These are phyloP conservation scores for Conistra vaccinii DNA, from an alignment of 2,888 invertebrate genomes.

Conservation along the genomic window DNA sequence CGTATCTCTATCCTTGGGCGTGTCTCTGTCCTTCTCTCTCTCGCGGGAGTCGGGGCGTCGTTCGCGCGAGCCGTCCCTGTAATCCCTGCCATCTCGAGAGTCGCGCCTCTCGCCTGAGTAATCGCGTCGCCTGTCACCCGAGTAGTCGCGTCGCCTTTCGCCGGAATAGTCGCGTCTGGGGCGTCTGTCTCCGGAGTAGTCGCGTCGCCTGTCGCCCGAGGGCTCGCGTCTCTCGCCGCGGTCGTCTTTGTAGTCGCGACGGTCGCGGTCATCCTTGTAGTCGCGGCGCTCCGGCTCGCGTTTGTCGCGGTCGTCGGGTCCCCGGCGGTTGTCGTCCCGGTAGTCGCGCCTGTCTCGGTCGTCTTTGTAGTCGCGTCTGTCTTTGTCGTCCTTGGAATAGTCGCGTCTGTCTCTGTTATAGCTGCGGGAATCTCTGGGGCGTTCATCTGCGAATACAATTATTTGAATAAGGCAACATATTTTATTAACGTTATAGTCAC, in stretches of 20 bases:
- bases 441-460: slow-evolving; percentile 75
- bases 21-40: slow-evolving; percentile 38
- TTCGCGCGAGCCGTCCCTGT: slow-evolving; percentile 55
- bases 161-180: slow-evolving; percentile 64
- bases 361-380: slow-evolving; percentile 68
- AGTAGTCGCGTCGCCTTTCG: slow-evolving; percentile 55
- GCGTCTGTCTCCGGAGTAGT: slow-evolving; percentile 57
- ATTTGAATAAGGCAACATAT: slow-evolving; percentile 9
- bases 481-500: background rate
- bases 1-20: slow-evolving; percentile 30
- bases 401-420: slow-evolving; percentile 84
- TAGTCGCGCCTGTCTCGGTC: slow-evolving; percentile 66
- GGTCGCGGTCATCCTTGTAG: slow-evolving; percentile 64
- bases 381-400: slow-evolving; percentile 80
- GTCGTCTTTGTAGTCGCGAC: slow-evolving; percentile 66
- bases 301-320: slow-evolving; percentile 57
- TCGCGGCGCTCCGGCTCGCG: slow-evolving; percentile 62
- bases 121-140: slow-evolving; percentile 60
- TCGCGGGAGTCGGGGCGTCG: slow-evolving; percentile 60
- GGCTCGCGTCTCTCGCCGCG: slow-evolving; percentile 63
- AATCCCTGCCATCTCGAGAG: slow-evolving; percentile 44
- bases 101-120: slow-evolving; percentile 50
- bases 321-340: slow-evolving; percentile 70
- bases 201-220: slow-evolving; percentile 59
- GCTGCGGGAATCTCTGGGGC: slow-evolving; percentile 83